A percentile compares a stretch with the other conserved stretches of the same genome.
phyloP scores from a whole-genome alignment of 1,140 invertebrate genomes.

The Cydia pomonella region DNA sequence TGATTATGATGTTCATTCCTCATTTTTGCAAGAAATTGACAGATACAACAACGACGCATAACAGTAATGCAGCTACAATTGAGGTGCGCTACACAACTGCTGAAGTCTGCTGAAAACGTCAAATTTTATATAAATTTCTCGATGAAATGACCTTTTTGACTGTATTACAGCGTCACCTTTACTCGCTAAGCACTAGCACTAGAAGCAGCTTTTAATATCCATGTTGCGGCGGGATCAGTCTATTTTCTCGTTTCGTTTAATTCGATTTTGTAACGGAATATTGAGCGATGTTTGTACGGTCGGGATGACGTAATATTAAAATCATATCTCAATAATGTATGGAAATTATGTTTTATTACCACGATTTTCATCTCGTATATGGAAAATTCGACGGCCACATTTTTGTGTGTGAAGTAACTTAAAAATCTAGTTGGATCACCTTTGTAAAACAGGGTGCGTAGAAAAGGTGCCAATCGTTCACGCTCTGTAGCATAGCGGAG shows the following conservation, averaged over 20 bases:
- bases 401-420: background rate
- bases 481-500: too few relatives aligned
- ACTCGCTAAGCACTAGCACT: background rate
- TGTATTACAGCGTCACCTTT: background rate
- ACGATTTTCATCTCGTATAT: background rate
- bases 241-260: conserved; percentile 21
- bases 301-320: background rate
- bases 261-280: conserved; percentile 15
- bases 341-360: background rate
- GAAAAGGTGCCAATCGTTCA: too few relatives aligned
- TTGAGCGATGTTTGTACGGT: conserved; percentile 9
- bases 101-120: too few relatives aligned
- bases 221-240: conserved; percentile 18
- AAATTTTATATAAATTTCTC: too few relatives aligned
- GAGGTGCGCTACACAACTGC: too few relatives aligned
- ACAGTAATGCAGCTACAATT: too few relatives aligned
- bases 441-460: too few relatives aligned
- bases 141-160: too few relatives aligned
- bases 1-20: too few relatives aligned
- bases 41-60: too few relatives aligned
- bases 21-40: too few relatives aligned
- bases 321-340: background rate
- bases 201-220: background rate
- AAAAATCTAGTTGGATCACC: too few relatives aligned
- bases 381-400: background rate